Evolutionary conservation across 2,888 invertebrate species (phyloP).

Genomic region (Sphaeridia pumilis): DNA sequence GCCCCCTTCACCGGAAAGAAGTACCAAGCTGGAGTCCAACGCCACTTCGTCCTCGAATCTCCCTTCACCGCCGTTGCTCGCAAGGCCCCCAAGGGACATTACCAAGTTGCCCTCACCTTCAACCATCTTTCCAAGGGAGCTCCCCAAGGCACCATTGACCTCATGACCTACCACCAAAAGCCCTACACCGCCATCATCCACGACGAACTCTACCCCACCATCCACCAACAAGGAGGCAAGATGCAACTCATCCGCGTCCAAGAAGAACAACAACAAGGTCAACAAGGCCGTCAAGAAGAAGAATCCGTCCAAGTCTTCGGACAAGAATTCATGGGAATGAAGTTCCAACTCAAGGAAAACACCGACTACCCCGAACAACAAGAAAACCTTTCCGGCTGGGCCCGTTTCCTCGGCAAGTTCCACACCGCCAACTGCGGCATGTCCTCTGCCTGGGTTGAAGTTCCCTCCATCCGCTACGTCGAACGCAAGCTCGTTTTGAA

Average conservation of each 20-base stretch:
- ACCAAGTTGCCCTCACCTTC: conserved; percentile 31
- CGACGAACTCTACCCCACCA: conserved; percentile 27
- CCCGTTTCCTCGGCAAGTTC: conserved; percentile 21
- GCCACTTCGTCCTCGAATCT: conserved; percentile 28
- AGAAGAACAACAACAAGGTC: conserved; percentile 14
- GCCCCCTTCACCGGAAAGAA: conserved; percentile 28
- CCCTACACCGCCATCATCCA: conserved; percentile 34
- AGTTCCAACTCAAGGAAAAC: conserved; percentile 18
- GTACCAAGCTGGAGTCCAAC: conserved; percentile 31
- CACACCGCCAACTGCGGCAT: conserved; percentile 20
- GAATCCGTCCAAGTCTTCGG: conserved; percentile 17
- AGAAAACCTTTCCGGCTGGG: conserved; percentile 26
- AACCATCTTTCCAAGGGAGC: conserved; percentile 21
- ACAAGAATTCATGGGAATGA: conserved; percentile 22
- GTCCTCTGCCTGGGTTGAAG: conserved; percentile 24
- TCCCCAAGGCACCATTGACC: conserved; percentile 29
- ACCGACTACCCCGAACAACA: conserved; percentile 26
- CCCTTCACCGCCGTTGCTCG: conserved; percentile 27
- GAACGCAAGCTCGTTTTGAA: conserved; percentile 27
- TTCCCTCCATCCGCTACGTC: conserved; percentile 26
- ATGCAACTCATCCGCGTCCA: conserved; percentile 25
- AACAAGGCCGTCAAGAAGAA: conserved; percentile 13
- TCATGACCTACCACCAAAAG: conserved; percentile 30
- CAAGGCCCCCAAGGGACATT: conserved; percentile 18
- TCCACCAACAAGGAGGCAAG: conserved; percentile 25